Evolutionary conservation across 1,140 invertebrate species (phyloP).

Genomic region (Drosophila lacteicornis): DNA sequence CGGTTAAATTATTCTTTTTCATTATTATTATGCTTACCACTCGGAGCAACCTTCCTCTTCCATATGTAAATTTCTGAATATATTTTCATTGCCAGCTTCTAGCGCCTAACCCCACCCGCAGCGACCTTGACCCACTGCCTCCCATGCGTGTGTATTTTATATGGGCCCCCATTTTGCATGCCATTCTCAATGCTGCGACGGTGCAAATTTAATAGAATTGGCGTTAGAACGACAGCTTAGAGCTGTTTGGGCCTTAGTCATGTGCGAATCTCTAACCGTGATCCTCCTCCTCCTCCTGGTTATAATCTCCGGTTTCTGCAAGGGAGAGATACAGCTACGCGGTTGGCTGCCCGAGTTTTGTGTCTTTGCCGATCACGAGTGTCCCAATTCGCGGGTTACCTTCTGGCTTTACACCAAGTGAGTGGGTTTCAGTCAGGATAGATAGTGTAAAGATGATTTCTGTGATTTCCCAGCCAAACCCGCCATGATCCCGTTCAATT

Average conservation of each 20-base stretch:
- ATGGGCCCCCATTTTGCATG: constrained; percentile 41
- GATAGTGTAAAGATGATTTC: constrained; percentile 36
- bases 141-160: constrained; percentile 1
- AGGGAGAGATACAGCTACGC: constrained; percentile 13
- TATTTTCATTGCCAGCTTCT: constrained; percentile 43
- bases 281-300: constrained; percentile 10
- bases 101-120: constrained; percentile 33
- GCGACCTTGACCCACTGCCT: constrained; percentile 58
- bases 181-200: constrained; percentile 25
- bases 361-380: constrained; percentile 52
- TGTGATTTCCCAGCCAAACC: constrained; percentile 34
- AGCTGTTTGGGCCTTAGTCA: constrained; percentile 42
- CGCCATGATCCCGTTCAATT: constrained; percentile 45
- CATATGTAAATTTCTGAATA: not conserved
- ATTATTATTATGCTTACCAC: not conserved
- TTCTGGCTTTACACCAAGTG: constrained; percentile 82
- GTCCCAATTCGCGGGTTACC: constrained; percentile 64
- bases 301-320: not conserved
- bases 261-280: constrained; percentile 48
- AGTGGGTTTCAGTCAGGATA: constrained; percentile 21
- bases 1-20: not conserved
- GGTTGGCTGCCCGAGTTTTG: constrained; percentile 53
- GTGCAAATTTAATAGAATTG: constrained; percentile 60
- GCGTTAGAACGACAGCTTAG: constrained; percentile 37
- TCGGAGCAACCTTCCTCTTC: not conserved